Percentiles rank a stretch among this genome's conserved stretches.
These are phyloP conservation scores for Philereme vetulata DNA, from an alignment of 2,888 invertebrate genomes.

Conservation along the genomic window DNA sequence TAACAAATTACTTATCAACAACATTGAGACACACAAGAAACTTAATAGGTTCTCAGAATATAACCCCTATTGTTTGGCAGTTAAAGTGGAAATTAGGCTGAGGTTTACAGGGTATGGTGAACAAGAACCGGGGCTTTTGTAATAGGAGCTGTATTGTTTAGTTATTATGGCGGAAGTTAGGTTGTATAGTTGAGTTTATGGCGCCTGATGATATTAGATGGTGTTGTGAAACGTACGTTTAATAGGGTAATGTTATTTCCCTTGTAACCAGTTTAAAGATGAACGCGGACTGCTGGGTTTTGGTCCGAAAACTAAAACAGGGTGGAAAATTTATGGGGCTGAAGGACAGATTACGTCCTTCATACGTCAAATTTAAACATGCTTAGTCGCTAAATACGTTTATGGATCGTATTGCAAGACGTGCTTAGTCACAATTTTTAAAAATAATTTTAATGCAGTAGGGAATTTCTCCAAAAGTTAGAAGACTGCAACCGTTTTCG, in stretches of 20 bases:
- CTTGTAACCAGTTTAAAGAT: constrained; percentile 5
- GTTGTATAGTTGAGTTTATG: constrained; percentile 1
- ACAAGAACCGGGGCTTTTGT: no score
- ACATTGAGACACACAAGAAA: constrained; percentile 4
- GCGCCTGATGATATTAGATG: constrained; percentile 5
- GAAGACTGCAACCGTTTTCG: no score
- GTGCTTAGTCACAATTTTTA: no score
- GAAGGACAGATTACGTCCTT: no score
- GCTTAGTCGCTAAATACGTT: no score
- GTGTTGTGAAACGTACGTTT: constrained; percentile 9
- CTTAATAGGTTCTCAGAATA: neutral
- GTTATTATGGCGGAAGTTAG: constrained; percentile 2
- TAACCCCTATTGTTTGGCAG: constrained; percentile 7
- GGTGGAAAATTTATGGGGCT: no score
- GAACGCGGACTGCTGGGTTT: no score
- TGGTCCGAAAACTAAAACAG: no score
- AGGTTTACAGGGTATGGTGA: neutral
- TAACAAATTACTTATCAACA: constrained; percentile 17
- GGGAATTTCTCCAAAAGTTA: no score
- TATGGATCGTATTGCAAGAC: no score
- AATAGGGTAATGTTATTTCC: constrained; percentile 11
- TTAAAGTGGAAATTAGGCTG: constrained; percentile 9
- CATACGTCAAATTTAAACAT: no score
- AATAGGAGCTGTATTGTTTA: constrained; percentile 10
- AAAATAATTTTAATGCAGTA: no score